A percentile compares a stretch with the other conserved stretches of the same genome.
Conservation (phyloP, 35 echinoderm and acorn worm genomes). For the Amphiura filiformis region DNA sequence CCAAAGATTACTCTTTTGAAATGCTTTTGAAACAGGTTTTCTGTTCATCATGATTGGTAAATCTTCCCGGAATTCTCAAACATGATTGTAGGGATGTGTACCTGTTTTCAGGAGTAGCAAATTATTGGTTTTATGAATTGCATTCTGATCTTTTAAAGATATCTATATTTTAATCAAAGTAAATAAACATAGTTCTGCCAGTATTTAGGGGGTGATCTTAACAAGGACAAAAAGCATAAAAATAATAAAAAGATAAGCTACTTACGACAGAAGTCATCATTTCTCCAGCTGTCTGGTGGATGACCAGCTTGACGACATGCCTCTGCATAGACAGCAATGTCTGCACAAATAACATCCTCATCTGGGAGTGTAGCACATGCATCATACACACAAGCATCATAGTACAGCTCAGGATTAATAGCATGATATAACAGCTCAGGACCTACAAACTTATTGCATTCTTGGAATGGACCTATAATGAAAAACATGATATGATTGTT, state of each 20-base stretch:
- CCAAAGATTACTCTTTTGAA: no score
- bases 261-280: constrained; percentile 76
- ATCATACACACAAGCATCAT: no score
- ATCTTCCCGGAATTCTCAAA: no score
- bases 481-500: no score
- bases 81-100: no score
- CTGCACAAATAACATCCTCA: constrained; percentile 47
- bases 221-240: no score
- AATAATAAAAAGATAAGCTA: background rate
- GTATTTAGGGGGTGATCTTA: background rate
- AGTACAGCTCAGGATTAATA: constrained; percentile 60
- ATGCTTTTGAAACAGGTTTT: no score
- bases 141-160: background rate
- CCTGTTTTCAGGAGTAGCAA: no score
- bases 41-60: no score
- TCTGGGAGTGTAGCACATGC: constrained; percentile 68
- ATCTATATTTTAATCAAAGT: background rate
- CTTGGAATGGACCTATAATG: constrained; percentile 49
- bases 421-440: constrained; percentile 40
- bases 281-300: constrained; percentile 41
- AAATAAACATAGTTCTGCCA: background rate
- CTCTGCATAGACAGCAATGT: constrained; percentile 52
- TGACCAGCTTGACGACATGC: constrained; percentile 17
- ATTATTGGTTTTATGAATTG: no score
- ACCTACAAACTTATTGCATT: constrained; percentile 41